phyloP scores from a whole-genome alignment of 53 echinoderm and acorn worm genomes.

The Zoroaster sp. region DNA sequence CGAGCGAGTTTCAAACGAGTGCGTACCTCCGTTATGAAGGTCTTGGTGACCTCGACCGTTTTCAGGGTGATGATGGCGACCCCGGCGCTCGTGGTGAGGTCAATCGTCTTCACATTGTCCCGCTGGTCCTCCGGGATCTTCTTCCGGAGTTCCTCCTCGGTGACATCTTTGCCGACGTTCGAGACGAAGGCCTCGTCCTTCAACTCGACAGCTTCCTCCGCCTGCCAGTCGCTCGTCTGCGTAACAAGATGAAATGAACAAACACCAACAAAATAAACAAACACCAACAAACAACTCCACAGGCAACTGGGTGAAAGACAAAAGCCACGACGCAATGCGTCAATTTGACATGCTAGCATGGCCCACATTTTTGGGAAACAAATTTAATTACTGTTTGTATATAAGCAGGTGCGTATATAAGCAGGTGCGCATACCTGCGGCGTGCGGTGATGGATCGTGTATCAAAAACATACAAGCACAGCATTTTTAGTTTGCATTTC shows the following conservation, averaged over 20 bases:
- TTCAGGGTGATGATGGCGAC: constrained; percentile 68
- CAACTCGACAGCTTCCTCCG: constrained; percentile 62
- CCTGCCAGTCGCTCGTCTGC: constrained; percentile 84
- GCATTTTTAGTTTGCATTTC: no score
- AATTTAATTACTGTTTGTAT: no score
- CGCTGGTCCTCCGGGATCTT: constrained; percentile 68
- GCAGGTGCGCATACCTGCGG: no score
- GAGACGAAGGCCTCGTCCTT: constrained; percentile 68
- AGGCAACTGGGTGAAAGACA: no score
- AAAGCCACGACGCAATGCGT: no score
- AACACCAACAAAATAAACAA: background rate
- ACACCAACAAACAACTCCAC: no score
- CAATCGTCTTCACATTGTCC: constrained; percentile 65
- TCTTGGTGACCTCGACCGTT: constrained; percentile 57
- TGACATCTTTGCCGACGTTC: constrained; percentile 75
- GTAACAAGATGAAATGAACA: background rate
- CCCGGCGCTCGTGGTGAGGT: constrained; percentile 52
- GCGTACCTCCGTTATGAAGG: constrained; percentile 73
- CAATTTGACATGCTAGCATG: no score
- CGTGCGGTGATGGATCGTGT: no score
- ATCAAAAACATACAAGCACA: no score
- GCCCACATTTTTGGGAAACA: no score
- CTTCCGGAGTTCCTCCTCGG: constrained; percentile 63
- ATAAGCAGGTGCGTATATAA: no score
- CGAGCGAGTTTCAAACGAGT: no score